A percentile compares a stretch with the other conserved stretches of the same genome.
Conservation (phyloP, 2,888 invertebrate species). For the Ecliptopera silaceata region DNA sequence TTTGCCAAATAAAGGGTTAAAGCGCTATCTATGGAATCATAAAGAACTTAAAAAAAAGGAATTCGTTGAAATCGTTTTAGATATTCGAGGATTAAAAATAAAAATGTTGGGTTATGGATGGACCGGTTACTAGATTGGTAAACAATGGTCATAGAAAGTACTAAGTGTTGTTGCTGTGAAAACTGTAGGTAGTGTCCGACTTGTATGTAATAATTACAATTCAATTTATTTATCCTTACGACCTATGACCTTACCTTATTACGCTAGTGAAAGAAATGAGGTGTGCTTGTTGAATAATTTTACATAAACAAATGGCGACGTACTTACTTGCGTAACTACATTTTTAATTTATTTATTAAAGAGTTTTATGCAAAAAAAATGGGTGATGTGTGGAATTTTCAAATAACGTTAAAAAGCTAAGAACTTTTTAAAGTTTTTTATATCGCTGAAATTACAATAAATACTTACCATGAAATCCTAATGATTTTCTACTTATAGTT, state of each 20-base stretch:
- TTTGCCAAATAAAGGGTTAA: too few relatives aligned
- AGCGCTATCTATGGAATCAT: too few relatives aligned
- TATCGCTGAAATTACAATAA: too few relatives aligned
- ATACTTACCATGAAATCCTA: not conserved
- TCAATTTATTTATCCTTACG: constrained; percentile 42
- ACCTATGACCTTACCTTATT: constrained; percentile 48
- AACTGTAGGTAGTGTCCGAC: constrained; percentile 3
- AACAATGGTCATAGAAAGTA: not conserved
- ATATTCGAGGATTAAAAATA: too few relatives aligned
- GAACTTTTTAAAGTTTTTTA: too few relatives aligned
- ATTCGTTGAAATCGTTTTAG: too few relatives aligned
- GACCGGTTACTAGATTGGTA: not conserved
- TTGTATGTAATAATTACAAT: constrained; percentile 7
- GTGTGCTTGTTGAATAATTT: constrained; percentile 23
- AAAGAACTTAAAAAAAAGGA: too few relatives aligned
- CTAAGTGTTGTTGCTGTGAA: not conserved
- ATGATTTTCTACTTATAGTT: not conserved
- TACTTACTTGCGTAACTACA: constrained; percentile 1
- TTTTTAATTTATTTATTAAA: not conserved
- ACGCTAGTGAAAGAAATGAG: constrained; percentile 35
- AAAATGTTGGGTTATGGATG: too few relatives aligned
- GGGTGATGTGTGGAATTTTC: too few relatives aligned
- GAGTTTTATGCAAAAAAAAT: not conserved
- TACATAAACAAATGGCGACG: constrained; percentile 9
- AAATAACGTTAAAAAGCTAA: too few relatives aligned